A percentile compares a stretch with the other conserved stretches of the same genome.
Evolutionary conservation across 2,113 vertebrate species (phyloP).

Genomic region (Sander vitreus): DNA sequence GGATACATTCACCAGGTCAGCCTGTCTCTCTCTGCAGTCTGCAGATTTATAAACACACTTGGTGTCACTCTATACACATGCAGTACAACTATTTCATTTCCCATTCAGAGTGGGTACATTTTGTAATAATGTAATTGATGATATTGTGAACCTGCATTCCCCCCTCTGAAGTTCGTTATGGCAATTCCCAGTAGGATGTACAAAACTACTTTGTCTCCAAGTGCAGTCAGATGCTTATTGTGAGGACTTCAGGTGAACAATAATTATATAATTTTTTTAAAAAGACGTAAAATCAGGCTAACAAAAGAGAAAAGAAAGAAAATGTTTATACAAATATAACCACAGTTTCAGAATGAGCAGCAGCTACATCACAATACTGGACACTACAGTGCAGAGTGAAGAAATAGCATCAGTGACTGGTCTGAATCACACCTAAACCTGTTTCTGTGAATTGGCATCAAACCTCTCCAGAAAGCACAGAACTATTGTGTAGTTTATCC

Average conservation of each 20-base stretch:
- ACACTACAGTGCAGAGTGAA: neutral
- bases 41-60: neutral
- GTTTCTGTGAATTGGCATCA: neutral
- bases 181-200: neutral
- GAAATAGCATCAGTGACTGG: neutral
- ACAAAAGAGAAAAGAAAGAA: neutral
- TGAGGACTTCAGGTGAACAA: too few relatives aligned
- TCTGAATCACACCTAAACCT: neutral
- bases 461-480: too few relatives aligned
- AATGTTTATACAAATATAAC: too few relatives aligned
- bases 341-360: neutral
- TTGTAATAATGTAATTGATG: neutral
- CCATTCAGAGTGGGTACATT: neutral
- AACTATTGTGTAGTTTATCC: neutral
- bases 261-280: too few relatives aligned
- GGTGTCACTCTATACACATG: neutral
- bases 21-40: neutral
- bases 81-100: neutral
- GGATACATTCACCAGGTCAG: conserved; percentile 80
- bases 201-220: too few relatives aligned
- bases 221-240: too few relatives aligned
- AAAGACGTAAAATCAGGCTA: neutral
- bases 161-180: too few relatives aligned
- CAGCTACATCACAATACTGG: neutral
- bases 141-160: neutral